Evolutionary conservation across 2,113 vertebrate genomes (phyloP), one percentile per base, ranked within the genome.

Genomic region (Prinia subflava): DNA sequence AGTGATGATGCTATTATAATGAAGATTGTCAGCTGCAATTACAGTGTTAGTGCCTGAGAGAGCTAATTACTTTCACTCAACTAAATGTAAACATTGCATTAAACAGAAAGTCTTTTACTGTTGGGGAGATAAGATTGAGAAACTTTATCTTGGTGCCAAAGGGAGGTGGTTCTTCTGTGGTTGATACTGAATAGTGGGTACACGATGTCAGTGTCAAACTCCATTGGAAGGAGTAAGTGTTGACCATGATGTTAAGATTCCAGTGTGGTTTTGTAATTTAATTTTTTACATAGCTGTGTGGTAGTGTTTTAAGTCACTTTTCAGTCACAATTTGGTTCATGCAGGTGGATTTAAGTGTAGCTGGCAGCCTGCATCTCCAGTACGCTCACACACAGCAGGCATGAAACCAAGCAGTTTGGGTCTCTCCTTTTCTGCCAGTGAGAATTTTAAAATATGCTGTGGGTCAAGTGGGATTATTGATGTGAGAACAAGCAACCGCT

Each of bases 401-500:
- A 3, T n/a, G 64, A 88, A 95, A 80, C 52, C 2, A 35, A 81
- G 52, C 5, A 5, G 11, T 88, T 93, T 77, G 82, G 60, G 52
- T 53, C 47, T 85, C 62, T 83, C 24, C 4, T 0, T 33, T 85
- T 94, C 79, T 78, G 68, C n/a, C 73, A 68, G 44, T 55, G 35
- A 78, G 73, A 86, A 57, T 49, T 86, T 22, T 46, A 47, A 92
- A 95, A 52, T 88, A 49, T 80, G 71, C 64, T 62, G 28, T 56
- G 76, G 56, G 60, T 95, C 71, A 70, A 50, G 68, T n/a, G 56
- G 83, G 75, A 56, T 96, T 95, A 83, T 63, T 90, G 75, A 24
- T 65, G 57, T 67, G 85, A 74, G 67, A 95, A 44, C 67, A 92
- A 35, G 74, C 37, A 9, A 37, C 49, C 3, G 14, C 59, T 90